phyloP scores from a whole-genome alignment of 2,888 invertebrate genomes.

The Lordiphosa andalusiaca region DNA sequence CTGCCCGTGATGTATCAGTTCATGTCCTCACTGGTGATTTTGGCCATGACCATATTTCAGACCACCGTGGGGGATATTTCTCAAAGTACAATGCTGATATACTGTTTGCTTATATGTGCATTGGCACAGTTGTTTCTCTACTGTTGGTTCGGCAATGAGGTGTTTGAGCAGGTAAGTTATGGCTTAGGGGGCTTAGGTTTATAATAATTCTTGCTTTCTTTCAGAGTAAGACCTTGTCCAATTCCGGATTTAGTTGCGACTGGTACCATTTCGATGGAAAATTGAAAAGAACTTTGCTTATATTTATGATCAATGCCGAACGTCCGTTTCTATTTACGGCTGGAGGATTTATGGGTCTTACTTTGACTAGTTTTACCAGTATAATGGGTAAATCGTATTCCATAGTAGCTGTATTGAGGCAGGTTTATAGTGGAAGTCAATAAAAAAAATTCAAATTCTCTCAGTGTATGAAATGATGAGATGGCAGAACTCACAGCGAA shows the following conservation, averaged over 20 bases:
- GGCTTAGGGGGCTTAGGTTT: background rate
- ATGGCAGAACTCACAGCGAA: background rate
- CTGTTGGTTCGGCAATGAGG: conserved; percentile 64
- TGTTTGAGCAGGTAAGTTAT: conserved; percentile 51
- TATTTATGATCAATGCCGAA: conserved; percentile 59
- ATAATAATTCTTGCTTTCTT: conserved; percentile 5
- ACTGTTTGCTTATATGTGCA: conserved; percentile 51
- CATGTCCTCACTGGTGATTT: conserved; percentile 48
- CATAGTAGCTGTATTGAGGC: conserved; percentile 56
- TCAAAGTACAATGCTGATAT: conserved; percentile 42
- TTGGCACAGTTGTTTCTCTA: conserved; percentile 49
- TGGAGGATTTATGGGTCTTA: conserved; percentile 55
- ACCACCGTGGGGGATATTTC: conserved; percentile 36
- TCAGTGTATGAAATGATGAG: too few relatives aligned
- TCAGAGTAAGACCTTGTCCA: conserved; percentile 55
- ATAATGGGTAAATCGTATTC: conserved; percentile 60
- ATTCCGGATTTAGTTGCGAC: conserved; percentile 45
- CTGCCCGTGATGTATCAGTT: conserved; percentile 51
- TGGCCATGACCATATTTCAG: conserved; percentile 56
- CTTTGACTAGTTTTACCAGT: conserved; percentile 53
- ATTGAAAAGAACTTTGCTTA: conserved; percentile 45
- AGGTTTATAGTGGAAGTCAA: conserved; percentile 14
- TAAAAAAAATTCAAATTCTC: too few relatives aligned
- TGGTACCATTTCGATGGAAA: conserved; percentile 54
- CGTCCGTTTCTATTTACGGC: conserved; percentile 58